Evolutionary conservation across 1,140 invertebrate species (phyloP), one percentile per base, ranked within the genome.

Genomic region (Rhagoletis pomonella): DNA sequence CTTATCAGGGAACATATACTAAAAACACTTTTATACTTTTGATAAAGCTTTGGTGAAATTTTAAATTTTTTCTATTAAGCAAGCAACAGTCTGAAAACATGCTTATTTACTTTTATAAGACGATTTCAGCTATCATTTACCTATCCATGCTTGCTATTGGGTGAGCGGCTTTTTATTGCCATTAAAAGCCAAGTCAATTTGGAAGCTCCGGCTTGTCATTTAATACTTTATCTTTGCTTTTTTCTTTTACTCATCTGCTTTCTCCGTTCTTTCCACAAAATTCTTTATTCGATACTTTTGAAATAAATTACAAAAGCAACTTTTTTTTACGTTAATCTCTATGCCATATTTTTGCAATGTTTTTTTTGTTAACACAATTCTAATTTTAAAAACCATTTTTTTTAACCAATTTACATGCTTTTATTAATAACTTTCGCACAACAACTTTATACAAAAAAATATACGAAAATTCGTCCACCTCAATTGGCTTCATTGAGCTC

Each of bases 301-400:
- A 47, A 73, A 73, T 73, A 42, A 73, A 73, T 73, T 73, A 73
- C 67, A 73, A 73, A 73, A 73, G 67, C 67, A 12, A 29, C 29
- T 73, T 73, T 73, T 17, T 17, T 73, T 4, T 44, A 42, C 2
- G 10, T 67, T 12, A 7, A 6, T 62, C 12, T 62, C 42, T 73
- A 6, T 67, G 9, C n/a, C 67, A 47, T 73, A 73, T 47, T 47
- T 42, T 73, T 44, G 67, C 67, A 47, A 47, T 29, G 29, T 29
- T 42, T 73, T 17, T 12, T 73, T 47, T 73, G 42, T 73, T 47
- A 73, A 73, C 67, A 73, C 67, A 73, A 44, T 39, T 67, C 39
- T 44, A 44, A 47, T 44, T 12, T 81, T 81, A 81, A 81, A 62
- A 55, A 81, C 47, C 55, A 81, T n/a, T 81, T 81, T 81, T 29